Conservation (phyloP, 2,888 invertebrate genomes). For the Ophonus ardosiacus region DNA sequence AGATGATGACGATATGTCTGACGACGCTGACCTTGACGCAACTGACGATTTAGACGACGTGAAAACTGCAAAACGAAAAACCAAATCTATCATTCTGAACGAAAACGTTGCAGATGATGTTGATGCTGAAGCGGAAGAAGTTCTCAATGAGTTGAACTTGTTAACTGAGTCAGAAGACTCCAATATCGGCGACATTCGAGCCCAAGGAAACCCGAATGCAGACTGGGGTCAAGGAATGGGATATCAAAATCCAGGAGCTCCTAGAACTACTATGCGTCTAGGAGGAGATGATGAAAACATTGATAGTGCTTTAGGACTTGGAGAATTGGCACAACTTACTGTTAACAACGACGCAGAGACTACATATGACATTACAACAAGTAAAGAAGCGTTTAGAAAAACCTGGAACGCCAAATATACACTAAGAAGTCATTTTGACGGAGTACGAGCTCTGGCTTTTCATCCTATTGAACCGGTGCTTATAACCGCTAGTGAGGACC, state of each 20-base stretch:
- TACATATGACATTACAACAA: constrained; percentile 90
- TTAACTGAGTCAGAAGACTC: constrained; percentile 90
- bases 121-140: constrained; percentile 97
- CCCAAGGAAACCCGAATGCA: constrained; percentile 22
- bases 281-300: constrained; percentile 74
- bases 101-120: constrained; percentile 84
- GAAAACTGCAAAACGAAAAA: constrained; percentile 77
- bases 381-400: constrained; percentile 94
- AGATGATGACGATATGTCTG: constrained; percentile 86
- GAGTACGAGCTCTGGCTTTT: constrained; percentile 93
- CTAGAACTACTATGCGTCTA: constrained; percentile 70
- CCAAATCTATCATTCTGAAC: constrained; percentile 68
- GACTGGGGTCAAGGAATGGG: constrained; percentile 56
- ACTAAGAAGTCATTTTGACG: constrained; percentile 95
- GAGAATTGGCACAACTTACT: constrained; percentile 97
- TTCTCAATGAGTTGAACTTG: constrained; percentile 96
- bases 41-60: constrained; percentile 79
- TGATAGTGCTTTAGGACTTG: constrained; percentile 68
- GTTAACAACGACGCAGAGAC: constrained; percentile 98
- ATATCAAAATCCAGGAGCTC: constrained; percentile 66
- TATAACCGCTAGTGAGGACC: constrained; percentile 99
- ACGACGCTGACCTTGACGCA: constrained; percentile 84
- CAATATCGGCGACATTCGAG: constrained; percentile 52
- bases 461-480: constrained; percentile 97
- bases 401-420: constrained; percentile 99